phyloP scores from a whole-genome alignment of 2,888 invertebrate genomes.

The Lepetodrilus schrolli region DNA sequence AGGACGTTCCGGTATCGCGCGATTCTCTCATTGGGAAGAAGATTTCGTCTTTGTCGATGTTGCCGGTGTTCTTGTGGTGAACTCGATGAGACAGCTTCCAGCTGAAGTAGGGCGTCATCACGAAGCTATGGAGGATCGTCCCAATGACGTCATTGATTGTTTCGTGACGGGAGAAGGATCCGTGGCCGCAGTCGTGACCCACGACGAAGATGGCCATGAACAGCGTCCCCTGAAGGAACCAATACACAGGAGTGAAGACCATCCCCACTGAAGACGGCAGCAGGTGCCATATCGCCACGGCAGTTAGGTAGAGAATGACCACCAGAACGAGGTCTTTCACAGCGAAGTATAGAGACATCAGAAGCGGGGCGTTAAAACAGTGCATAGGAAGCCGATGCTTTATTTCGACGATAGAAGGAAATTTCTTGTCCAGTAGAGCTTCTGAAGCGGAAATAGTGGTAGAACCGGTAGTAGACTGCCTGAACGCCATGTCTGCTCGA shows the following conservation, averaged over 20 bases:
- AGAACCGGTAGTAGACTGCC: background rate
- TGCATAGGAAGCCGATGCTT: conserved; percentile 58
- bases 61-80: conserved; percentile 68
- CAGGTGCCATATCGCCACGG: conserved; percentile 30
- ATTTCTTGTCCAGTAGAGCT: conserved; percentile 35
- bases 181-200: conserved; percentile 71
- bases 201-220: conserved; percentile 66
- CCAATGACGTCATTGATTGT: conserved; percentile 64
- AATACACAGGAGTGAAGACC: conserved; percentile 53
- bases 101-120: conserved; percentile 64
- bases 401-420: conserved; percentile 66
- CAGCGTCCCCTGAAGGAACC: conserved; percentile 64
- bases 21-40: conserved; percentile 63
- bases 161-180: conserved; percentile 60
- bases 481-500: background rate
- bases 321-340: conserved; percentile 57
- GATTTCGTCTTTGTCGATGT: conserved; percentile 69
- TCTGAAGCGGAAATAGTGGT: background rate
- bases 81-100: conserved; percentile 68
- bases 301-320: conserved; percentile 39
- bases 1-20: conserved; percentile 37
- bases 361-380: conserved; percentile 59
- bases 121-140: conserved; percentile 55
- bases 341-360: conserved; percentile 59
- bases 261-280: conserved; percentile 35